phyloP scores from a whole-genome alignment of 2,113 vertebrate species.

The Varanus komodoensis region DNA sequence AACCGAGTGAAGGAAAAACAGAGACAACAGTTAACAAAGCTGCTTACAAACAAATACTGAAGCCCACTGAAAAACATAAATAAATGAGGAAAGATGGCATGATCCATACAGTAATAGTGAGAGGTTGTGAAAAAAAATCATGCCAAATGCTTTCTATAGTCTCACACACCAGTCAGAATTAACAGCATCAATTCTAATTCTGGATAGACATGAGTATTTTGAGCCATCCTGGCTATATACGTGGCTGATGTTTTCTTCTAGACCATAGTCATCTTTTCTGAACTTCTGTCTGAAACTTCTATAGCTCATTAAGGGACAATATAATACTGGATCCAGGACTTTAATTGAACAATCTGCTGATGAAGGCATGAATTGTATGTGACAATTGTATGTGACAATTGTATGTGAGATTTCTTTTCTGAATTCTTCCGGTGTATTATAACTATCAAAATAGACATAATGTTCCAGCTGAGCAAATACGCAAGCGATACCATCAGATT shows the following conservation, averaged over 20 bases:
- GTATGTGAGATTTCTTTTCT: not conserved
- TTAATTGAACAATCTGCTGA: not conserved
- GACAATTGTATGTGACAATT: too few relatives aligned
- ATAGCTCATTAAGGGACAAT: not conserved
- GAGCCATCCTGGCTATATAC: too few relatives aligned
- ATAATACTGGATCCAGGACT: not conserved
- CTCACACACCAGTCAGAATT: constrained; percentile 15
- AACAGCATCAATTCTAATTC: not conserved
- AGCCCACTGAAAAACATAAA: constrained; percentile 27
- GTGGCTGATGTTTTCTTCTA: not conserved
- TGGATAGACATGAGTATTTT: not conserved
- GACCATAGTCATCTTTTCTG: not conserved
- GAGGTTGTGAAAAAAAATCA: constrained; percentile 22
- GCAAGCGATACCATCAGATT: not conserved
- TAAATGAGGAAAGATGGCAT: not conserved
- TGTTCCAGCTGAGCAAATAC: not conserved
- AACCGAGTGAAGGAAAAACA: constrained; percentile 21
- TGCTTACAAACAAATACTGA: not conserved
- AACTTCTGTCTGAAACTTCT: not conserved
- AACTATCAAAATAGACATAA: not conserved
- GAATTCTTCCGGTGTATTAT: not conserved
- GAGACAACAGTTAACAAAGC: not conserved
- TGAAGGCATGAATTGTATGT: not conserved
- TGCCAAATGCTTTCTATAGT: constrained; percentile 11
- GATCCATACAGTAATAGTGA: not conserved